Conservation (phyloP, 1,140 invertebrate genomes). For the Archivesica marissinica region DNA sequence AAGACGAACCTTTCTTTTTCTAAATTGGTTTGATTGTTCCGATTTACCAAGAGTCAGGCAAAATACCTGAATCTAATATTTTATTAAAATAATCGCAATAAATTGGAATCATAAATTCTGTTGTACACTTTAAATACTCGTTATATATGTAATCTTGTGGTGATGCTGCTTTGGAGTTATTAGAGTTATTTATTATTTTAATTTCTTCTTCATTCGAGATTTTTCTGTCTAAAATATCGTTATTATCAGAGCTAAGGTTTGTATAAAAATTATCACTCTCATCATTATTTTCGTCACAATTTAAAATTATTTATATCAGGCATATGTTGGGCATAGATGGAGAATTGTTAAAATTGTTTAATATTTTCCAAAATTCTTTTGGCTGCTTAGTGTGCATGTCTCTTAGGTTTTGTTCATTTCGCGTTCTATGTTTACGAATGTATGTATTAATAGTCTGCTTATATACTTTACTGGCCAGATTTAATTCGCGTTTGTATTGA, state of each 20-base stretch:
- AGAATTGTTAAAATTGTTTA: neutral
- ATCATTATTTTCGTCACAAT: neutral
- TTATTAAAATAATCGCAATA: conserved; percentile 54
- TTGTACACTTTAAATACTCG: conserved; percentile 35
- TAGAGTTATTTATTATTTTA: neutral
- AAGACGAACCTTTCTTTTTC: conserved; percentile 51
- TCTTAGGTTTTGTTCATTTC: neutral
- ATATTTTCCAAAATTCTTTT: no score
- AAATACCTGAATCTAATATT: conserved; percentile 49
- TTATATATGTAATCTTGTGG: neutral
- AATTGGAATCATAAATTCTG: conserved; percentile 32
- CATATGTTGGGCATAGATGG: neutral
- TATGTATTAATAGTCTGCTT: neutral
- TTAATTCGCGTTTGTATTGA: neutral
- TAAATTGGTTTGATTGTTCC: conserved; percentile 54
- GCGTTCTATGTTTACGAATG: neutral
- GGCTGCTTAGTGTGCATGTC: no score
- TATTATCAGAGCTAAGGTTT: no score
- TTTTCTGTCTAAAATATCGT: neutral
- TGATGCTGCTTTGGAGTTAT: neutral
- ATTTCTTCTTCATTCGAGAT: neutral
- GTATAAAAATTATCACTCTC: neutral
- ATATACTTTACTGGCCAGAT: neutral
- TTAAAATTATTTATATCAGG: neutral
- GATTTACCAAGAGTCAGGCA: conserved; percentile 40